Base-by-base conservation (phyloP, 2,888 invertebrate genomes). In the Apodemia duryi region DNA sequence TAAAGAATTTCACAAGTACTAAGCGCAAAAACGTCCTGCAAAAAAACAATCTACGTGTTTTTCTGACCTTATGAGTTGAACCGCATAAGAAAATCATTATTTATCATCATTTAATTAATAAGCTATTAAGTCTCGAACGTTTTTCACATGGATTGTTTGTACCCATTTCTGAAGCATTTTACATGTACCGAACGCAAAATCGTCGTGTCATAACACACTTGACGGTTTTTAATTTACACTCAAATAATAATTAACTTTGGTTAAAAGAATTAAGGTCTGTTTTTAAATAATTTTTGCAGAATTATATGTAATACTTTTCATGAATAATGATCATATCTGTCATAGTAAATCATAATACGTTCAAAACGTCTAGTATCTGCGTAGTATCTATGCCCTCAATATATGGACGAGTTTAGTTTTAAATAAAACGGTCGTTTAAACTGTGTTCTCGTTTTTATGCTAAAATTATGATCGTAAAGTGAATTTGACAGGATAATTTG, bases 291-390 rank as follows among this genome's bases (percentile, higher is more conserved):
- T 49, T 29, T 41, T n/a, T 32, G 43, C 54, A 67, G 69, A 66
- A 69, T 66, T 67, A 65, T 70, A 66, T 70, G 69, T 74, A 72
- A 74, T 72, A 68, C 67, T 61, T 69, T 70, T 68, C 61, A 65
- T 72, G 69, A 73, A 72, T 74, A 73, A 77, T 67, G 69, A 68
- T 74, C 66, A 67, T 70, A 73, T 69, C 73, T 70, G 76, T 75
- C 75, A 69, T 77, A 73, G 74, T 74, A 78, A 80, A 83, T 78
- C 75, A 76, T 68, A 71, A 71, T 70, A 66, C 70, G 71, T 81
- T 79, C 81, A 72, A 66, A 65, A 76, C 41, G 21, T 64, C 49
- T 10, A 61, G 66, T 70, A 76, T 79, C 81, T 83, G 81, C 71
- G 68, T 69, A 76, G 76, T 84, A 79, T 79, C 43, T 43, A 76